These are phyloP conservation scores for Triplophysa rosa DNA, from an alignment of 2,113 vertebrate species.

Conservation along the genomic window DNA sequence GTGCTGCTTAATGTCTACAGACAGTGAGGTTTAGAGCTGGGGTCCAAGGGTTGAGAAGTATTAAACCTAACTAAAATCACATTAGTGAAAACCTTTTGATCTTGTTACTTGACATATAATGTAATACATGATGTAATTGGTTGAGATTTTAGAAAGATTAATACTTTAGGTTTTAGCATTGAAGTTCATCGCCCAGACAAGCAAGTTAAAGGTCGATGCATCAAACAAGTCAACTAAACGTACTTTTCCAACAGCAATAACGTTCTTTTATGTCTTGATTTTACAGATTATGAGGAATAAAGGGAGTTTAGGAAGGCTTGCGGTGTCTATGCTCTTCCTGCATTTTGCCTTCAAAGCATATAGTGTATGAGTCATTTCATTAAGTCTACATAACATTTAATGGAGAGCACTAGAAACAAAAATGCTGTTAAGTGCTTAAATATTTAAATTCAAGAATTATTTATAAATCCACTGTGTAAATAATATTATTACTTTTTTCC, in stretches of 20 bases:
- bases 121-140: not conserved
- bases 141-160: not conserved
- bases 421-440: too few species aligned
- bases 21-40: conserved; percentile 13
- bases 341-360: not conserved
- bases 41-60: not conserved
- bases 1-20: conserved; percentile 12
- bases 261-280: not conserved
- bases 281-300: not conserved
- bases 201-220: not conserved
- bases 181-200: not conserved
- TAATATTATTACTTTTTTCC: too few species aligned
- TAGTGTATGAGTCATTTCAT: too few species aligned
- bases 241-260: not conserved
- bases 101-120: conserved; percentile 2
- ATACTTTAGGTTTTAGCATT: not conserved
- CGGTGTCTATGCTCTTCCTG: not conserved
- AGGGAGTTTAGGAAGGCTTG: not conserved
- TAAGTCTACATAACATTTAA: too few species aligned
- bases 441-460: too few species aligned
- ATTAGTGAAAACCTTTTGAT: not conserved
- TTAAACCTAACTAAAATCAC: not conserved
- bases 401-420: too few species aligned
- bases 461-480: too few species aligned
- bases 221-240: not conserved